phyloP scores from a whole-genome alignment of 2,797 vertebrate species.

The Nannoperca australis region DNA sequence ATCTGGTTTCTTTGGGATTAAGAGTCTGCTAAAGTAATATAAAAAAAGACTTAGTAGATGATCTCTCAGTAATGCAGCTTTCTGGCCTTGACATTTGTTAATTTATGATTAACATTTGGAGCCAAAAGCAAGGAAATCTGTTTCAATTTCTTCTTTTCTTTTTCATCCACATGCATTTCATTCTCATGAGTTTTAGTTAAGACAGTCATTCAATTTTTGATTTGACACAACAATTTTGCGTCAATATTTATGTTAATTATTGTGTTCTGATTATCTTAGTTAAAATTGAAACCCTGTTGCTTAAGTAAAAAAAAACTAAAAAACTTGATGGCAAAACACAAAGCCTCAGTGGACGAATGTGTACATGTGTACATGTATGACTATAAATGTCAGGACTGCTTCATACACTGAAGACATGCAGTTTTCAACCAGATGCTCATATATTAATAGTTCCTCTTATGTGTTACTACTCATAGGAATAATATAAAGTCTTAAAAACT shows the following conservation, averaged over 20 bases:
- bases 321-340: background rate
- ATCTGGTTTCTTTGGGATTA: slow-evolving; percentile 10
- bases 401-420: background rate
- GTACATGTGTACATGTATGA: too few relatives aligned
- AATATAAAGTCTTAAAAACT: background rate
- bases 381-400: background rate
- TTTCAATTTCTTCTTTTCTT: background rate
- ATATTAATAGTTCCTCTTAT: background rate
- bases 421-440: background rate
- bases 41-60: background rate
- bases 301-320: background rate
- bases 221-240: background rate
- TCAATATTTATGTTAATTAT: background rate
- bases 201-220: background rate
- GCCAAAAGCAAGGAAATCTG: background rate
- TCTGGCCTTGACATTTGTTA: background rate
- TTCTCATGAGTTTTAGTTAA: background rate
- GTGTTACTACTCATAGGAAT: background rate
- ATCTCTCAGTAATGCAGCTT: background rate
- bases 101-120: background rate
- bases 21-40: background rate
- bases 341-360: background rate
- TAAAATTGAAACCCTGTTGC: background rate
- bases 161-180: background rate
- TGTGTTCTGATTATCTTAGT: background rate